Evolutionary conservation across 2,888 invertebrate genomes (phyloP).

Genomic region (Hirtodrosophila trivittata): DNA sequence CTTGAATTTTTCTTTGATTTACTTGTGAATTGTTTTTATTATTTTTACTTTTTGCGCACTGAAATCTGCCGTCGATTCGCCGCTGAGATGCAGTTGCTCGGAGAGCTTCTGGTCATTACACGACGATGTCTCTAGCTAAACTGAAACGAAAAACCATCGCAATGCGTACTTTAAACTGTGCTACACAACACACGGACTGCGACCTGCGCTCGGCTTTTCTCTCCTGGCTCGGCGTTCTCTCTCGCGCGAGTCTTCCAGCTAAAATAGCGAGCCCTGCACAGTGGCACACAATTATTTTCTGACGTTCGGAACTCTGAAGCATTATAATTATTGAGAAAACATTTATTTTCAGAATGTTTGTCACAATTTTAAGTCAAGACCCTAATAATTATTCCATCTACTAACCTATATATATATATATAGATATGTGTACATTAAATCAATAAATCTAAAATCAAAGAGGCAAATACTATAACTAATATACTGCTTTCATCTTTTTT

Average conservation of each 20-base stretch:
- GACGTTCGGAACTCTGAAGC: neutral
- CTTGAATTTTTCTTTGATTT: constrained; percentile 31
- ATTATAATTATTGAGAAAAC: too few species aligned
- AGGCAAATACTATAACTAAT: too few species aligned
- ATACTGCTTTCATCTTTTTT: too few species aligned
- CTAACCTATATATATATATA: too few species aligned
- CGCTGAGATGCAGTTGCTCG: constrained; percentile 48
- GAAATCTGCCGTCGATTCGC: constrained; percentile 61
- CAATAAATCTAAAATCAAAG: too few species aligned
- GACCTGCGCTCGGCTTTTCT: constrained; percentile 32
- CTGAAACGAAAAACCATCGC: constrained; percentile 73
- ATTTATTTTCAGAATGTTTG: too few species aligned
- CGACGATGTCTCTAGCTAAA: constrained; percentile 80
- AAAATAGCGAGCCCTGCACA: constrained; percentile 25
- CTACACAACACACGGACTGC: constrained; percentile 50
- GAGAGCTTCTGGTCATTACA: constrained; percentile 62
- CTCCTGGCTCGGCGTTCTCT: constrained; percentile 18
- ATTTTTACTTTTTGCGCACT: constrained; percentile 61
- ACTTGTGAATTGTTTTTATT: constrained; percentile 27
- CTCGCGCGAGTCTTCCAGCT: constrained; percentile 13
- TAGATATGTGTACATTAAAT: too few species aligned
- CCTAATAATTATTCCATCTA: too few species aligned
- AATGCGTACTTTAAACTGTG: constrained; percentile 80
- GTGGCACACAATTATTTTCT: constrained; percentile 6
- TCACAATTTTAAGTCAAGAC: too few species aligned